Evolutionary conservation across 2,888 invertebrate genomes (phyloP).

Genomic region (Germaria angustata): DNA sequence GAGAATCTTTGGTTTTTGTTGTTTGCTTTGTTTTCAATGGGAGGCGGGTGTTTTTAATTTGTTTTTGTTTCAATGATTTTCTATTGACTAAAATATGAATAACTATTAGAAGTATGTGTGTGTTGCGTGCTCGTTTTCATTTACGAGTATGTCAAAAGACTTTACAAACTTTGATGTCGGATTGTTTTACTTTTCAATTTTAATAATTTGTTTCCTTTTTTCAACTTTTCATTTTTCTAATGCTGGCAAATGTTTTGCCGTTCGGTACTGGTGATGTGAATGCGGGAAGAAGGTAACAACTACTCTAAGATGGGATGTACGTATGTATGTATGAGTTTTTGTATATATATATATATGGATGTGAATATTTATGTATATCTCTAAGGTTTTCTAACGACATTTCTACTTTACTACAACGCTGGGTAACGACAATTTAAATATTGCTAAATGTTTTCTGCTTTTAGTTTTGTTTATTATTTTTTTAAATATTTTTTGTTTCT

Average conservation of each 20-base stretch:
- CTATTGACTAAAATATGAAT: slow-evolving; percentile 33
- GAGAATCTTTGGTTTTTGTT: slow-evolving; percentile 59
- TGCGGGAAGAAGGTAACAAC: slow-evolving; percentile 36
- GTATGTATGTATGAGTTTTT: slow-evolving; percentile 14
- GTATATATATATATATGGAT: slow-evolving; percentile 18
- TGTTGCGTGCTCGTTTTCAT: neutral
- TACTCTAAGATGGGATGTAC: slow-evolving; percentile 27
- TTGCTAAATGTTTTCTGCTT: slow-evolving; percentile 65
- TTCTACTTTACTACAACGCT: slow-evolving; percentile 65
- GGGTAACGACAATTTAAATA: slow-evolving; percentile 69
- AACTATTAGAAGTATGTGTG: slow-evolving; percentile 21
- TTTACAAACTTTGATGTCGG: slow-evolving; percentile 29
- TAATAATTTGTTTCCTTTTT: neutral
- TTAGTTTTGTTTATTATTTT: slow-evolving; percentile 65
- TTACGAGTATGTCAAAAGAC: too few species aligned
- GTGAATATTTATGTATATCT: slow-evolving; percentile 38
- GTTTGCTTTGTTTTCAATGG: too few species aligned
- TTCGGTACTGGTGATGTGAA: neutral
- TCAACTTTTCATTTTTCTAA: neutral
- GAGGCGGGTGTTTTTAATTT: slow-evolving; percentile 54
- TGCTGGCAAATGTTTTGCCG: slow-evolving; percentile 23
- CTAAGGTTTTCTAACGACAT: slow-evolving; percentile 63
- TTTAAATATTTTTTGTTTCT: too few species aligned
- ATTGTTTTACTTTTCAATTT: slow-evolving; percentile 24
- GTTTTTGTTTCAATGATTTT: slow-evolving; percentile 17